Conservation (phyloP, 2,797 vertebrate species). For the Hozukius guyotensis region DNA sequence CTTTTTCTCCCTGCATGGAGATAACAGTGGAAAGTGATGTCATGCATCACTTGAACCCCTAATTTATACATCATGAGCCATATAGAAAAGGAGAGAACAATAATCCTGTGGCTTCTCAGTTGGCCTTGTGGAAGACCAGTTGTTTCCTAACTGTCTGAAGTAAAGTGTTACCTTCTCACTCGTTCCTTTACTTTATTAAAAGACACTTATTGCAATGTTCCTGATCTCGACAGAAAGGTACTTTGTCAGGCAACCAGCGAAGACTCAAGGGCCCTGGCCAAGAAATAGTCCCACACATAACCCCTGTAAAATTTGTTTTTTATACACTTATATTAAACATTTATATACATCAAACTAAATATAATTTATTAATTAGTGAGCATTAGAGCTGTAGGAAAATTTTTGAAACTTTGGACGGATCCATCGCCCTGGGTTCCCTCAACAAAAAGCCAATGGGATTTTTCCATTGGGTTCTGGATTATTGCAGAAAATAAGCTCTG, state of each 20-base stretch:
- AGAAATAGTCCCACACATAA: background rate
- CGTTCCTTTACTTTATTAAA: slow-evolving; percentile 26
- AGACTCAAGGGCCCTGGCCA: background rate
- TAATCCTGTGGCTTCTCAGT: slow-evolving; percentile 44
- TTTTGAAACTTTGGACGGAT: background rate
- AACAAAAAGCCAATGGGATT: too few relatives aligned
- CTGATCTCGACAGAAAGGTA: slow-evolving; percentile 11
- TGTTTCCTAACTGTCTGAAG: slow-evolving; percentile 36
- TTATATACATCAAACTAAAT: background rate
- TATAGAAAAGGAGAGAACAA: slow-evolving; percentile 64
- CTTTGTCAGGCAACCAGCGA: background rate
- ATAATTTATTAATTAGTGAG: background rate
- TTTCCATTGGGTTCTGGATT: too few relatives aligned
- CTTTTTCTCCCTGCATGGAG: slow-evolving; percentile 38
- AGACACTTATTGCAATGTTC: background rate
- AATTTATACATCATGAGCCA: slow-evolving; percentile 43
- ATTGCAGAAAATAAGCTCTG: too few relatives aligned
- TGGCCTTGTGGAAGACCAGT: background rate
- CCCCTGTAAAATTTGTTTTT: background rate
- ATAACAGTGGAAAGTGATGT: slow-evolving; percentile 78
- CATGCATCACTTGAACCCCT: slow-evolving; percentile 46
- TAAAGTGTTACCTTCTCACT: slow-evolving; percentile 21
- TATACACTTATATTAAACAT: background rate
- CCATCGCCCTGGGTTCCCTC: background rate
- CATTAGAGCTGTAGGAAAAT: background rate